A percentile compares a stretch with the other conserved stretches of the same genome.
Evolutionary conservation across 2,797 vertebrate genomes (phyloP).

Genomic region (Alauda arvensis): DNA sequence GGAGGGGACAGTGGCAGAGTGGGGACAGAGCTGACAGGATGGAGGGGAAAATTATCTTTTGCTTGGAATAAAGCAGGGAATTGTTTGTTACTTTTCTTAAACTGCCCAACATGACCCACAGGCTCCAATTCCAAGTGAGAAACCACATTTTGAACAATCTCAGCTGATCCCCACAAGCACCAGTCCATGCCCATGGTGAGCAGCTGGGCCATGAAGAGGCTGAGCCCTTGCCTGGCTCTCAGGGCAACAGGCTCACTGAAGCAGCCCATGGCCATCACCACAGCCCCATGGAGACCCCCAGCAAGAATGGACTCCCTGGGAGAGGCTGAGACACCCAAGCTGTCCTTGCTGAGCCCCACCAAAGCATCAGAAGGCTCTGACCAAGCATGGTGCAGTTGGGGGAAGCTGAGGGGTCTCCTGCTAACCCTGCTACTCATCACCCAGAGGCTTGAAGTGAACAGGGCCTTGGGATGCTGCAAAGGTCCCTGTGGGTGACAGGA

Average conservation of each 20-base stretch:
- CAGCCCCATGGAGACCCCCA: not conserved
- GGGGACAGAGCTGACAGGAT: not conserved
- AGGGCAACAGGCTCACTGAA: no score
- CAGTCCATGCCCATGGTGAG: not conserved
- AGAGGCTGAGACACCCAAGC: not conserved
- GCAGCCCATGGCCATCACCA: not conserved
- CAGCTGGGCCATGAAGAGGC: not conserved
- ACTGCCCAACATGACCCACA: not conserved
- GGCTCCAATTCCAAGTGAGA: not conserved
- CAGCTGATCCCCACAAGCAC: not conserved
- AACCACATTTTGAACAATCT: not conserved
- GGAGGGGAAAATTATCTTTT: not conserved
- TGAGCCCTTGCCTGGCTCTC: not conserved
- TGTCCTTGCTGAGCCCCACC: fast-evolving
- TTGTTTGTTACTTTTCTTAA: not conserved
- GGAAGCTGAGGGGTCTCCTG: not conserved
- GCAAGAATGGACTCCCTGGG: not conserved
- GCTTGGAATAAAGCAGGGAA: not conserved
- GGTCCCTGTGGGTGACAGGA: fast-evolving
- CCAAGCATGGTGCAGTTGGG: not conserved
- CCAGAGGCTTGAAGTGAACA: not conserved
- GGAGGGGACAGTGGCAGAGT: fast-evolving
- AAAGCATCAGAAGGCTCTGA: not conserved
- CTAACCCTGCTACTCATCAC: not conserved
- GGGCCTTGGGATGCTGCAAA: not conserved